Evolutionary conservation across 2,888 invertebrate species (phyloP).

Genomic region (Macropis europaea): DNA sequence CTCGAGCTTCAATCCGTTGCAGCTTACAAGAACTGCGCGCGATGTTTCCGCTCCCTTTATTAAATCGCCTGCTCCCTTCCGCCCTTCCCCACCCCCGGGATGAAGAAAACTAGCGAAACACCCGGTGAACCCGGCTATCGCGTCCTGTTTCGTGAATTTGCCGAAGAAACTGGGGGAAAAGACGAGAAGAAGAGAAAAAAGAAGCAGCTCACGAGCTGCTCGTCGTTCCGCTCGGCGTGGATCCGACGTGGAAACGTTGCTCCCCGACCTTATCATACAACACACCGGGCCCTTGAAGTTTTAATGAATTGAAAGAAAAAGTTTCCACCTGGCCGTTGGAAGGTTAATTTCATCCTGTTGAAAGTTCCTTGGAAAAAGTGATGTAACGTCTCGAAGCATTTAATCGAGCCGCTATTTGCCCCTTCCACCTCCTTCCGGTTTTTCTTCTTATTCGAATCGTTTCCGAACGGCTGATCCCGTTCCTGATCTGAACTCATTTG

Average conservation of each 20-base stretch:
- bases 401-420: conserved; percentile 37
- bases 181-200: too few relatives aligned
- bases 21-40: conserved; percentile 42
- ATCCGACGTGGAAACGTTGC: conserved; percentile 23
- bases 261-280: conserved; percentile 35
- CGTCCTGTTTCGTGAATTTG: conserved; percentile 46
- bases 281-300: conserved; percentile 48
- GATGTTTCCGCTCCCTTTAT: conserved; percentile 42
- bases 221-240: conserved; percentile 18
- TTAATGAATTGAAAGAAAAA: conserved; percentile 65
- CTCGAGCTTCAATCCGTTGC: conserved; percentile 43
- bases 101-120: conserved; percentile 21
- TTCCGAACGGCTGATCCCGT: conserved; percentile 28
- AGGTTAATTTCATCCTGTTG: conserved; percentile 52
- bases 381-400: conserved; percentile 53
- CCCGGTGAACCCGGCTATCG: conserved; percentile 32
- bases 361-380: conserved; percentile 40
- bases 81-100: too few relatives aligned
- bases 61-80: conserved; percentile 51
- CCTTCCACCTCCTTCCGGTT: neutral
- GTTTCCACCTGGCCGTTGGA: conserved; percentile 34
- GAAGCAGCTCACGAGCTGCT: neutral
- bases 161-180: neutral
- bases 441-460: conserved; percentile 37
- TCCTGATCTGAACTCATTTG: too few relatives aligned